A percentile compares a stretch with the other conserved stretches of the same genome.
phyloP scores from a whole-genome alignment of 1,140 invertebrate species.

The Polypedilum pembai region DNA sequence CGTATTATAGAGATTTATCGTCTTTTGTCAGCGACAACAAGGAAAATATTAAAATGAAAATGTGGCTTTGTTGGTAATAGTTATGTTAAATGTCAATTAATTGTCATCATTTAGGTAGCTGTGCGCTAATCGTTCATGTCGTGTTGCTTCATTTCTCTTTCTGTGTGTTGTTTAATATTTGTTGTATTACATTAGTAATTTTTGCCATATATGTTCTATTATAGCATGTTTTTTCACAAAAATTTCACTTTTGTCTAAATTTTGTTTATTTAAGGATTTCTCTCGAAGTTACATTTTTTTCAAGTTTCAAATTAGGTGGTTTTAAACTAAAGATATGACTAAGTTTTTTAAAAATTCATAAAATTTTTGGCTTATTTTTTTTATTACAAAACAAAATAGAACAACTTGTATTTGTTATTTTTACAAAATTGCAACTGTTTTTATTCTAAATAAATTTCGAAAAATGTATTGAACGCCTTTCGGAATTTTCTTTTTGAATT shows the following conservation, averaged over 20 bases:
- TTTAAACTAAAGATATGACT: too few relatives aligned
- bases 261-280: too few relatives aligned
- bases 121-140: neutral
- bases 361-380: too few relatives aligned
- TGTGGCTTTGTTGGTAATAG: neutral
- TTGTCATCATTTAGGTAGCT: constrained; percentile 12
- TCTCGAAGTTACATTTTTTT: too few relatives aligned
- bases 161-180: neutral
- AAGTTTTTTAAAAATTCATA: too few relatives aligned
- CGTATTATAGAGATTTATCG: neutral
- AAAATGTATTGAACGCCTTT: too few relatives aligned
- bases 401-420: too few relatives aligned
- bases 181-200: neutral
- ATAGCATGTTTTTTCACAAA: neutral
- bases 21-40: neutral
- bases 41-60: constrained; percentile 14
- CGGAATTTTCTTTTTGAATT: too few relatives aligned
- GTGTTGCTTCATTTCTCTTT: neutral
- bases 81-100: constrained; percentile 19
- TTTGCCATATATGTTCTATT: neutral
- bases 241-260: too few relatives aligned
- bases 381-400: neutral
- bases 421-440: too few relatives aligned
- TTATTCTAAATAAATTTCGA: too few relatives aligned
- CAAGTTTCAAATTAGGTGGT: too few relatives aligned